Conservation (phyloP, 2,797 vertebrate genomes). For the Epinephelus coioides region DNA sequence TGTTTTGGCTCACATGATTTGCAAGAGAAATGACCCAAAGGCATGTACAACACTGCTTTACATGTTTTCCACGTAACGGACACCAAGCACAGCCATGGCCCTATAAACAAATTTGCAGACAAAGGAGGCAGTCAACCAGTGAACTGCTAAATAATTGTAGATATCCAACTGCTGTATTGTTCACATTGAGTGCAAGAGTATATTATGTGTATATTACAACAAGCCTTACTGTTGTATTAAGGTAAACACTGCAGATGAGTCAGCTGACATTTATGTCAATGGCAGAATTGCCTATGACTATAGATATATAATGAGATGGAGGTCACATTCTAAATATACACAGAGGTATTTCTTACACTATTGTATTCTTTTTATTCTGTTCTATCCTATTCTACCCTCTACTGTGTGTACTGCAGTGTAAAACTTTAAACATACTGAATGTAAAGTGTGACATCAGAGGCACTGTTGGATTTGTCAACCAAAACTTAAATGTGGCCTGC, state of each 20-base stretch:
- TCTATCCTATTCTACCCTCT: not conserved
- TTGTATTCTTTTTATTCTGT: too few species aligned
- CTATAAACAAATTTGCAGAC: conserved; percentile 13
- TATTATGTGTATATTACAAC: not conserved
- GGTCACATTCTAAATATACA: not conserved
- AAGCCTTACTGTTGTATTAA: not conserved
- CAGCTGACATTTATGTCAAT: not conserved
- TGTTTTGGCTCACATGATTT: conserved; percentile 16
- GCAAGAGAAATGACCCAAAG: conserved; percentile 29
- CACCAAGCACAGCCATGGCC: not conserved
- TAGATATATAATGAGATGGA: not conserved
- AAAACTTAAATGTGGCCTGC: not conserved
- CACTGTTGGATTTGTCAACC: not conserved
- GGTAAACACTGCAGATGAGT: too few species aligned
- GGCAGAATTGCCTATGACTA: too few species aligned
- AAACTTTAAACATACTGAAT: not conserved
- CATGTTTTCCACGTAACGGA: not conserved
- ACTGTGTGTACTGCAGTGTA: not conserved
- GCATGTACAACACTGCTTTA: conserved; percentile 1
- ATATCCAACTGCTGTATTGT: not conserved
- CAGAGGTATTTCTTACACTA: too few species aligned
- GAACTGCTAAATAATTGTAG: not conserved
- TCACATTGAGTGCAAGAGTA: not conserved
- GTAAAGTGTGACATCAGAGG: not conserved
- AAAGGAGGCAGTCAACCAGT: not conserved